phyloP scores from a whole-genome alignment of 2,113 vertebrate species.

The Microcebus tavaratra region DNA sequence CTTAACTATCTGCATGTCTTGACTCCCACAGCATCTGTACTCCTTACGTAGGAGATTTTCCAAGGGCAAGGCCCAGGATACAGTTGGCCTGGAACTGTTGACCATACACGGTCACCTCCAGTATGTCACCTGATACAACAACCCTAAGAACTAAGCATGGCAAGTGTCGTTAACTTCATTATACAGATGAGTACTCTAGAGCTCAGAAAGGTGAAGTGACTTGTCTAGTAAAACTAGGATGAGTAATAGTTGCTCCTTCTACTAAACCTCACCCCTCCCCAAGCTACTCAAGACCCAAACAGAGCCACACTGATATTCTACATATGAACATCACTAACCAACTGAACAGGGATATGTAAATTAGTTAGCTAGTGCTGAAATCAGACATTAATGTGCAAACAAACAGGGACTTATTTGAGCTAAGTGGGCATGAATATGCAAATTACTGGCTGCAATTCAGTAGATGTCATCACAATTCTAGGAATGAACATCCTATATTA shows the following conservation, averaged over 20 bases:
- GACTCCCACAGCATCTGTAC: background rate
- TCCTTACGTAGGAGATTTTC: background rate
- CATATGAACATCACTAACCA: constrained; percentile 69
- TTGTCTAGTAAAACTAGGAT: background rate
- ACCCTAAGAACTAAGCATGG: background rate
- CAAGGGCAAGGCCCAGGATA: background rate
- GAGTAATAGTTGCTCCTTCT: background rate
- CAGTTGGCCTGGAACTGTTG: background rate
- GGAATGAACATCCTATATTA: constrained; percentile 78
- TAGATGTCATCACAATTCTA: constrained; percentile 74
- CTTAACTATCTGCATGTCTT: background rate
- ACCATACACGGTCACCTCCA: background rate
- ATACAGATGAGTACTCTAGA: background rate
- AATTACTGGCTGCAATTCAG: constrained; percentile 76
- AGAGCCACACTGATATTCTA: background rate
- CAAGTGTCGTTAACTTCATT: background rate
- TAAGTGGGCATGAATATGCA: constrained; percentile 79
- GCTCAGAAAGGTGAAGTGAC: background rate
- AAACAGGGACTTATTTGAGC: constrained; percentile 74
- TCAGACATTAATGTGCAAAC: constrained; percentile 79
- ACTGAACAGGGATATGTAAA: constrained; percentile 75
- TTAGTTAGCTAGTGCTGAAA: constrained; percentile 72
- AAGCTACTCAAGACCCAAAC: constrained; percentile 29
- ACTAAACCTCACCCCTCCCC: background rate
- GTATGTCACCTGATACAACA: background rate